A percentile compares a stretch with the other conserved stretches of the same genome.
Conservation (phyloP, 1,140 invertebrate species). For the Aphaenogaster floridana region DNA sequence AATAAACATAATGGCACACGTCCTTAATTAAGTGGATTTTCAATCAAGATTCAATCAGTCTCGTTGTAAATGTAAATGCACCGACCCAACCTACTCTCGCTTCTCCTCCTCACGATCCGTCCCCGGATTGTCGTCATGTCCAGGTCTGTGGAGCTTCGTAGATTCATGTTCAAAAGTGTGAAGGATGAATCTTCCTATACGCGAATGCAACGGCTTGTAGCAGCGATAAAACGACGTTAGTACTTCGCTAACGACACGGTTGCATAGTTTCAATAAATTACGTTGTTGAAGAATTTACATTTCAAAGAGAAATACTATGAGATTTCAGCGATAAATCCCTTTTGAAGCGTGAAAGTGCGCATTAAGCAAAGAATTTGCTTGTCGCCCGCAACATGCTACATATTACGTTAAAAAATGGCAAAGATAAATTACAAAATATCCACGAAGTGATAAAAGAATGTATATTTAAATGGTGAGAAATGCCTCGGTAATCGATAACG, state of each 20-base stretch:
- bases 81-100: slow-evolving; percentile 58
- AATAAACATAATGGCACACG: slow-evolving; percentile 81
- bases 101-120: slow-evolving; percentile 32
- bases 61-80: slow-evolving; percentile 84
- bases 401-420: not conserved
- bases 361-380: not conserved
- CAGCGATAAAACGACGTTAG: slow-evolving; percentile 1
- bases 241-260: not conserved
- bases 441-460: not conserved
- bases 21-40: slow-evolving; percentile 84
- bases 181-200: slow-evolving; percentile 39
- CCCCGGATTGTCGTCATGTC: slow-evolving; percentile 23
- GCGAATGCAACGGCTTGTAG: not conserved
- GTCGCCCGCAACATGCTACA: not conserved
- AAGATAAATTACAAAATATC: not conserved
- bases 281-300: not conserved
- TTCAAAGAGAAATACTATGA: not conserved
- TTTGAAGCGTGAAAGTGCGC: not conserved
- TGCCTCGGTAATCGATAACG: not conserved
- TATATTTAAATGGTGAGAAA: not conserved
- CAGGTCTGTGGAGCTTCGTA: slow-evolving; percentile 4
- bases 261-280: not conserved
- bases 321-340: not conserved
- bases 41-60: slow-evolving; percentile 85
- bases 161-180: slow-evolving; percentile 56